Evolutionary conservation across 2,888 invertebrate species (phyloP).

Genomic region (Himalopsyche tibetana): DNA sequence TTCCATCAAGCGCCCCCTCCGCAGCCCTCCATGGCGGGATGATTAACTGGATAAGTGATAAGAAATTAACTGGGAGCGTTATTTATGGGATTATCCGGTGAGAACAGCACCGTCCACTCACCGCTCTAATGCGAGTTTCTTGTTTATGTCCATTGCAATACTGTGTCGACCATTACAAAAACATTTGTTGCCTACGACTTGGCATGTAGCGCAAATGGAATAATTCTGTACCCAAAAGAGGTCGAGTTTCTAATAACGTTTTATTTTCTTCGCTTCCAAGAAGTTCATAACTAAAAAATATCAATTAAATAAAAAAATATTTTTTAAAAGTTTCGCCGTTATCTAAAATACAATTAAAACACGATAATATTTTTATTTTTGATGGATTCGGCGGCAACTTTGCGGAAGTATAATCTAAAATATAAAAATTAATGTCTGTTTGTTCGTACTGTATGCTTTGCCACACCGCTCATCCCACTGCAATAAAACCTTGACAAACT

Average conservation of each 20-base stretch:
- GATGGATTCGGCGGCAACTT: too few relatives aligned
- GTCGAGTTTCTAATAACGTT: not conserved
- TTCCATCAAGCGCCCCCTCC: slow-evolving; percentile 35
- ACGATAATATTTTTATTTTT: too few relatives aligned
- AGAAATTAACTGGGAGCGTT: slow-evolving; percentile 61
- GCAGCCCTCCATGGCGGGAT: not conserved
- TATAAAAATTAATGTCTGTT: too few relatives aligned
- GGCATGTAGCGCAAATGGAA: slow-evolving; percentile 56
- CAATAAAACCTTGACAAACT: too few relatives aligned
- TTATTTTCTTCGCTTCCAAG: not conserved
- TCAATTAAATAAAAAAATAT: too few relatives aligned
- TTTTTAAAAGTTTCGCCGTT: too few relatives aligned
- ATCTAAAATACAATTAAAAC: too few relatives aligned
- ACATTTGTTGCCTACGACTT: slow-evolving; percentile 51
- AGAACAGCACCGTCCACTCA: slow-evolving; percentile 51
- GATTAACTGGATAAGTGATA: slow-evolving; percentile 62
- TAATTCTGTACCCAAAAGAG: slow-evolving; percentile 46
- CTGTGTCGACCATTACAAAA: slow-evolving; percentile 54
- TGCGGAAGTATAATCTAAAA: too few relatives aligned
- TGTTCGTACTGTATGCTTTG: too few relatives aligned
- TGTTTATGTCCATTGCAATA: slow-evolving; percentile 56
- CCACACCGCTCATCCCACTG: too few relatives aligned
- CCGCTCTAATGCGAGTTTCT: slow-evolving; percentile 62
- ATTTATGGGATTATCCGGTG: slow-evolving; percentile 54
- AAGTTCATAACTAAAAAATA: not conserved